phyloP scores from a whole-genome alignment of 2,797 vertebrate genomes.

The Melanotaenia parkinsoni region DNA sequence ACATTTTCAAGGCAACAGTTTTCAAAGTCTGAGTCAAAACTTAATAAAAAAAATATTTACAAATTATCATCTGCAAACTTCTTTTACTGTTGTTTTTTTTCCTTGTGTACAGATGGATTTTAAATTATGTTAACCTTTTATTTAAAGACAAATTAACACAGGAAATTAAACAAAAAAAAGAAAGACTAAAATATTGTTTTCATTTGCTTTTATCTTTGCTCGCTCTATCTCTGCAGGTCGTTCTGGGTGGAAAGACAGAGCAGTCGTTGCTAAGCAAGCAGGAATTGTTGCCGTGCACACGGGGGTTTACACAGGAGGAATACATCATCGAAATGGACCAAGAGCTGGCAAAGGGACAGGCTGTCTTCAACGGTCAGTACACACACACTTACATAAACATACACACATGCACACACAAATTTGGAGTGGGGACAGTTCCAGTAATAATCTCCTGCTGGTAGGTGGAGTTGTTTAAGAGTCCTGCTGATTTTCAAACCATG shows the following conservation, averaged over 20 bases:
- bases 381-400: background rate
- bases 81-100: background rate
- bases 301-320: slow-evolving; percentile 73
- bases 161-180: background rate
- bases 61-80: background rate
- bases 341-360: slow-evolving; percentile 66
- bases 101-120: background rate
- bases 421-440: slow-evolving; percentile 35
- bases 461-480: slow-evolving; percentile 60
- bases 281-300: slow-evolving; percentile 51
- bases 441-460: slow-evolving; percentile 62
- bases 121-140: background rate
- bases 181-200: background rate
- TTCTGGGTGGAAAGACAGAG: slow-evolving; percentile 22
- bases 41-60: background rate
- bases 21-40: background rate
- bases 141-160: background rate
- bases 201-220: background rate
- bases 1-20: too few relatives aligned
- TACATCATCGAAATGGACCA: slow-evolving; percentile 57
- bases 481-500: slow-evolving; percentile 59
- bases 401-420: slow-evolving; percentile 8
- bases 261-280: slow-evolving; percentile 30
- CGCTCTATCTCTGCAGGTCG: slow-evolving; percentile 39
- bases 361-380: slow-evolving; percentile 70